Base-by-base conservation (phyloP, 1,140 invertebrate species). In the Drosophila pruinosa region DNA sequence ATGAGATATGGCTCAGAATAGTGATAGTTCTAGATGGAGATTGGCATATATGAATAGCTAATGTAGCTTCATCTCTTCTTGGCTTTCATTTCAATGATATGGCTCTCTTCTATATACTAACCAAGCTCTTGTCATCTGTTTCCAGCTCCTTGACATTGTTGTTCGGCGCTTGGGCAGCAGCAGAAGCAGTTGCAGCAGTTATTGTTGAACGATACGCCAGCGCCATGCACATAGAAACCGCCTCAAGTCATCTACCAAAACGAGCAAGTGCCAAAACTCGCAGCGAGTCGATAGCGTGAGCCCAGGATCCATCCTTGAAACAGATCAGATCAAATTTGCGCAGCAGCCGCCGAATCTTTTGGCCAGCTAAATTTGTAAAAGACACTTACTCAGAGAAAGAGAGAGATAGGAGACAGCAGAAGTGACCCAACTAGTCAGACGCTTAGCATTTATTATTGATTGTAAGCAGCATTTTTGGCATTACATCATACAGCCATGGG, bases 401-500 rank as follows among this genome's bases (percentile, higher is more conserved):
- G n/a, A 28, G 26, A 28, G 8, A 28, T 28, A 6, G 34, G 15
- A 36, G 12, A 21, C 2, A 6, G 12, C 2, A 17, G 50, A 38
- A 28, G 34, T 19, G 52, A 52, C 34, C 17, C 41, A 68, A 76
- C 65, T 72, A 83, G 81, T 78, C 85, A 86, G 69, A 58, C 65
- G 75, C 63, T 47, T 62, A 65, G 62, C 38, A 68, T 24, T 45
- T 43, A 41, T 72, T 75, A 45, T 53, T 56, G 34, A 56, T 41
- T 65, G 10, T 50, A 50, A 61, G 34, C 43, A 6, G 15, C 31
- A 53, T 21, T 53, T 38, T 53, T 19, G n/a, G n/a, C 21, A 48
- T 26, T 48, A 26, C 24, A 10, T 14, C 53, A 53, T 39, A 28
- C 26, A 17, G n/a, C 24, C 53, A 96, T 96, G 95, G 95, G 95